Evolutionary conservation across 2,888 invertebrate genomes (phyloP).

Genomic region (Philereme vetulata): DNA sequence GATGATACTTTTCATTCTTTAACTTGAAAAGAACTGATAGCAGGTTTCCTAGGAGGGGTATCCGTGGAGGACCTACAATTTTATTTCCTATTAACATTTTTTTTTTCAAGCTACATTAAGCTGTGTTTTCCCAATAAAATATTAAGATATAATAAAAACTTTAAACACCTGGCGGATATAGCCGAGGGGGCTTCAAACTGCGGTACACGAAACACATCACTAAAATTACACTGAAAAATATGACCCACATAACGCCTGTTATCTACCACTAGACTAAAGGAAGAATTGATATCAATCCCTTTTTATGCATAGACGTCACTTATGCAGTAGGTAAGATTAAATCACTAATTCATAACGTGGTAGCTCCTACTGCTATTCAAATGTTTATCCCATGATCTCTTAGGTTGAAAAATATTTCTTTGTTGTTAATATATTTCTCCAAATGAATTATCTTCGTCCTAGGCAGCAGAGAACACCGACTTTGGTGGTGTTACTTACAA

Average conservation of each 20-base stretch:
- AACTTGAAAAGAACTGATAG: constrained; percentile 60
- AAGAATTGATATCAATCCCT: constrained; percentile 27
- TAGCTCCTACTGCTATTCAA: constrained; percentile 35
- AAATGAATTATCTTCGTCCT: too few relatives aligned
- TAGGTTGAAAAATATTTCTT: too few relatives aligned
- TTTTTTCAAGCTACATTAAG: too few relatives aligned
- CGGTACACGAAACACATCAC: constrained; percentile 37
- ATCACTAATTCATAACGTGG: constrained; percentile 25
- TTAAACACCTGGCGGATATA: constrained; percentile 53
- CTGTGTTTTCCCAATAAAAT: too few relatives aligned
- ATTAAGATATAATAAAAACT: background rate
- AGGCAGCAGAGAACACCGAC: too few relatives aligned
- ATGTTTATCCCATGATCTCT: constrained; percentile 7
- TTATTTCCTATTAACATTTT: background rate
- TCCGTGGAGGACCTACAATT: constrained; percentile 64
- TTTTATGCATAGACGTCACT: constrained; percentile 28
- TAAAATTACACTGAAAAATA: constrained; percentile 38
- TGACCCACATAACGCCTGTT: constrained; percentile 45
- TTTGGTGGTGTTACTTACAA: too few relatives aligned
- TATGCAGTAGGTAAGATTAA: constrained; percentile 32
- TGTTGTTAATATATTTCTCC: too few relatives aligned
- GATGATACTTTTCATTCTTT: constrained; percentile 66
- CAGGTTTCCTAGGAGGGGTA: constrained; percentile 71
- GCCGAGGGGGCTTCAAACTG: constrained; percentile 33
- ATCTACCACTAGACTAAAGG: constrained; percentile 26